Evolutionary conservation across 2,888 invertebrate species (phyloP).

Genomic region (Aporophyla nigra): DNA sequence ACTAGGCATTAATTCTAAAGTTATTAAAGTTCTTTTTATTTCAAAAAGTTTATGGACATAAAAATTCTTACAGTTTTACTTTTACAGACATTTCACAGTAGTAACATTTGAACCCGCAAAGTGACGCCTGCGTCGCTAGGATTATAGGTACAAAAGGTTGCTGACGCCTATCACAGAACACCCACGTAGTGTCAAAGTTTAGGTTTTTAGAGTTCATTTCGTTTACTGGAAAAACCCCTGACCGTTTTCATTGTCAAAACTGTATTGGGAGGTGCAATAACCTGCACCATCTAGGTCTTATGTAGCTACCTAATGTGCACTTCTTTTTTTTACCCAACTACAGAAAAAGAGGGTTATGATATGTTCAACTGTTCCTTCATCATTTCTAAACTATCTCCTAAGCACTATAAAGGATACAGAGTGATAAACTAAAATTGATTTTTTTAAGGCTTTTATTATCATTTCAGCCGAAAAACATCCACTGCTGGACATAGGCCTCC

Average conservation of each 20-base stretch:
- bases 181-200: conserved; percentile 37
- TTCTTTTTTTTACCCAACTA: no score
- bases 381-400: no score
- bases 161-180: conserved; percentile 22
- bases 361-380: no score
- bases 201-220: conserved; percentile 24
- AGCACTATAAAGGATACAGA: no score
- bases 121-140: background rate
- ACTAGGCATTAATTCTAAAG: background rate
- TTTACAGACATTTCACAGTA: background rate
- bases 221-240: background rate
- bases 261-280: background rate
- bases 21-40: background rate
- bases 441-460: no score
- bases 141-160: conserved; percentile 6
- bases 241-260: background rate
- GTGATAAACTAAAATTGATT: no score
- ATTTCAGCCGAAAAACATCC: no score
- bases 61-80: background rate
- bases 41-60: no score
- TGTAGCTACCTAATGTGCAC: background rate
- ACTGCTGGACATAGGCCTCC: no score
- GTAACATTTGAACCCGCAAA: background rate
- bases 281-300: background rate
- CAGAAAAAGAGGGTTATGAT: no score